Evolutionary conservation across 2,888 invertebrate genomes (phyloP).

Genomic region (Hemaris fuciformis): DNA sequence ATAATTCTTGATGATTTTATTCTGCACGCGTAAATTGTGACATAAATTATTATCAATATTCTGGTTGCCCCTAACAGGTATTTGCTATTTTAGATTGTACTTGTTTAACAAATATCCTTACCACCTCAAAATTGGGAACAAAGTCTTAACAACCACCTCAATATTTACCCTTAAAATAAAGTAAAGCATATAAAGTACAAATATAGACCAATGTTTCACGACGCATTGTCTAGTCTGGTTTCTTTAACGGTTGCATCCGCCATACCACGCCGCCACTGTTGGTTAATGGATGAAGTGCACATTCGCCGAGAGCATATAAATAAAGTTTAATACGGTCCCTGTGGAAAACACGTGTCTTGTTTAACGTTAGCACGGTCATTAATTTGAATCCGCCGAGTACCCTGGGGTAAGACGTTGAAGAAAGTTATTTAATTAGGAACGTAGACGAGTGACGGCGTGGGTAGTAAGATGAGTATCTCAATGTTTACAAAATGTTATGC

Average conservation of each 20-base stretch:
- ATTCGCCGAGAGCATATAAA: conserved; percentile 57
- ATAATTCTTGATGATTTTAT: too few relatives aligned
- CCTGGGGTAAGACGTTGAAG: background rate
- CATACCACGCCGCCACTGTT: conserved; percentile 58
- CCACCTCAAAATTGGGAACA: too few relatives aligned
- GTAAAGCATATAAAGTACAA: background rate
- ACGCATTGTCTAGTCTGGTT: conserved; percentile 6
- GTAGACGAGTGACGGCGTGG: background rate
- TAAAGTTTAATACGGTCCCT: conserved; percentile 43
- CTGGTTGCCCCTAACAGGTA: too few relatives aligned
- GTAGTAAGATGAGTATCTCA: background rate
- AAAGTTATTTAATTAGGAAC: background rate
- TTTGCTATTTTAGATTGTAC: too few relatives aligned
- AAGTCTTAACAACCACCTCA: too few relatives aligned
- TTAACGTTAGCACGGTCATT: conserved; percentile 31
- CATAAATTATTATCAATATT: too few relatives aligned
- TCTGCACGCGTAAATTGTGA: too few relatives aligned
- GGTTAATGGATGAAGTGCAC: conserved; percentile 60
- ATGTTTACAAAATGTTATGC: background rate
- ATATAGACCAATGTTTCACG: background rate
- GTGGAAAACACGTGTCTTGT: conserved; percentile 53
- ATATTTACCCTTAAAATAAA: too few relatives aligned
- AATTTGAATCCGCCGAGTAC: background rate
- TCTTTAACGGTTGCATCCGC: conserved; percentile 35
- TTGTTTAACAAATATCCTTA: too few relatives aligned